A percentile compares a stretch with the other conserved stretches of the same genome.
Conservation (phyloP, 2,113 vertebrate species). For the Crocuta crocuta region DNA sequence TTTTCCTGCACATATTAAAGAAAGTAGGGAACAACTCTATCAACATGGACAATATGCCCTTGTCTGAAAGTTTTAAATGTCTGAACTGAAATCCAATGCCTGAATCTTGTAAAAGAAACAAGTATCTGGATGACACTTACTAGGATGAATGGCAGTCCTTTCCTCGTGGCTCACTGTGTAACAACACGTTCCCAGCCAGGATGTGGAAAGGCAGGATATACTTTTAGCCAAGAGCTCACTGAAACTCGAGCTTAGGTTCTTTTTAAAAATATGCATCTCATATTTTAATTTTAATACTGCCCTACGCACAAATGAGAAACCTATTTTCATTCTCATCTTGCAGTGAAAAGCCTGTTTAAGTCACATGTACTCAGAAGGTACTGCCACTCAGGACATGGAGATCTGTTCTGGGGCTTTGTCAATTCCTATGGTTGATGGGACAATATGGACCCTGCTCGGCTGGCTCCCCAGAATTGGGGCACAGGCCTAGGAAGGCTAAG, state of each 20-base stretch:
- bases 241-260: background rate
- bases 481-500: background rate
- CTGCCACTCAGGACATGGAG: background rate
- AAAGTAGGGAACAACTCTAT: background rate
- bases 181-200: background rate
- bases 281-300: background rate
- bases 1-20: background rate
- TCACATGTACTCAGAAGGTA: background rate
- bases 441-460: background rate
- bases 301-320: conserved; percentile 36
- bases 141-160: conserved; percentile 39
- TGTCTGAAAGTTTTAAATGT: background rate
- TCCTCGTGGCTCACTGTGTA: background rate
- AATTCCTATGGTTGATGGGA: background rate
- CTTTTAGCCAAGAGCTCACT: background rate
- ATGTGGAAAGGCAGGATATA: conserved; percentile 11
- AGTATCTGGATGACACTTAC: conserved; percentile 25
- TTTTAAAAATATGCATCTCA: conserved; percentile 5
- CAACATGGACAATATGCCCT: conserved; percentile 1
- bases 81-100: conserved; percentile 8
- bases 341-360: conserved; percentile 13
- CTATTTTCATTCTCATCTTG: conserved; percentile 25
- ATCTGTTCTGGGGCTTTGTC: background rate
- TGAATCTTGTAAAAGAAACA: conserved; percentile 1
- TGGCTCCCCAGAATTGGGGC: background rate